A percentile compares a stretch with the other conserved stretches of the same genome.
phyloP scores from a whole-genome alignment of 1,140 invertebrate species.

The Zaprionus inermis region DNA sequence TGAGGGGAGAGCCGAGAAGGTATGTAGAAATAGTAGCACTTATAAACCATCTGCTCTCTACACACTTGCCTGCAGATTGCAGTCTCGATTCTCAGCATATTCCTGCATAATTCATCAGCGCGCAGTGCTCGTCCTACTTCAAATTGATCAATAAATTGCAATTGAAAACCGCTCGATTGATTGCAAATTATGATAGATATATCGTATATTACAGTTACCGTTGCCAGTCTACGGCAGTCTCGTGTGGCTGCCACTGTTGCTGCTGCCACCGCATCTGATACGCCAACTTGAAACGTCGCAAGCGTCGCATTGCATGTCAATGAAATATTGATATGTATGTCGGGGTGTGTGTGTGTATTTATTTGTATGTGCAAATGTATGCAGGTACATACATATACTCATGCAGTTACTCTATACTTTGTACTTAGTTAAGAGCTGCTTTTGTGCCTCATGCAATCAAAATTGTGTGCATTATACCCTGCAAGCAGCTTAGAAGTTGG shows the following conservation, averaged over 20 bases:
- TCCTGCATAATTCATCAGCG: conserved; percentile 32
- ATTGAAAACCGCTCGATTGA: conserved; percentile 46
- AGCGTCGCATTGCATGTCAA: conserved; percentile 46
- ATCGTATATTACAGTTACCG: background rate
- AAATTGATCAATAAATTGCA: conserved; percentile 64
- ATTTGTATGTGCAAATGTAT: background rate
- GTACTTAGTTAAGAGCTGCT: conserved; percentile 8
- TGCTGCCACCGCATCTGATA: conserved; percentile 12
- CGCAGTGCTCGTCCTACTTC: background rate
- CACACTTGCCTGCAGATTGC: conserved; percentile 20
- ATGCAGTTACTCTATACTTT: conserved; percentile 2
- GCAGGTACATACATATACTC: background rate
- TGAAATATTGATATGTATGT: conserved; percentile 36
- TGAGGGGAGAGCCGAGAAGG: background rate
- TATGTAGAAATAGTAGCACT: background rate
- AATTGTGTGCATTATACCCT: conserved; percentile 16
- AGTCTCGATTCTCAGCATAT: conserved; percentile 2
- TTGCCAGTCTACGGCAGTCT: conserved; percentile 1
- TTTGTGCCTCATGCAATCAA: conserved; percentile 24
- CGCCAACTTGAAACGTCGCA: conserved; percentile 2
- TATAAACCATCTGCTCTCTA: conserved; percentile 20
- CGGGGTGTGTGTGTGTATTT: background rate
- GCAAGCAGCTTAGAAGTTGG: background rate
- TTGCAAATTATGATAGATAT: conserved; percentile 53
- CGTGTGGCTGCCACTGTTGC: conserved; percentile 27